Evolutionary conservation across 2,888 invertebrate genomes (phyloP), one percentile per base, ranked within the genome.

Genomic region (Eucera pruinosa): DNA sequence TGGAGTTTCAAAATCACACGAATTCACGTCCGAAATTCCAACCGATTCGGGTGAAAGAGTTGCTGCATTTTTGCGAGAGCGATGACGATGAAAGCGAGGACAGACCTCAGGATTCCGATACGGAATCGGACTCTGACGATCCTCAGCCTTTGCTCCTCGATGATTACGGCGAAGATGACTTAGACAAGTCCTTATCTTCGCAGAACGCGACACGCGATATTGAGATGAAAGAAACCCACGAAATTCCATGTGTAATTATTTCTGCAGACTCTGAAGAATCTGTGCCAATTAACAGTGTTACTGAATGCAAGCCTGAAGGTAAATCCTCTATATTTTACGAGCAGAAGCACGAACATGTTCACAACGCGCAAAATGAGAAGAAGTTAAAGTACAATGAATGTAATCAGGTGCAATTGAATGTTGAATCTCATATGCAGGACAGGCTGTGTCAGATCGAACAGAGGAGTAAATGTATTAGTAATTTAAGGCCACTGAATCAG

Each of bases 41-140:
- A 86, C 91, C 91, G 3, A 77, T 90, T 6, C 82, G 89, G 11
- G 86, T 91, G 5, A 89, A 90, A 71, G 87, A 83, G 2, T 78
- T 90, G 15, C 58, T 90, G 50, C 78, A 85, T 48, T 81, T 78
- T 68, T 88, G 79, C 41, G 85, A 83, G 20, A 86, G 84, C 33
- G 89, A 89, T 27, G 90, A 91, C 57, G 88, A 89, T 61, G 87
- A 89, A 1, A 86, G 80, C 5, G 89, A 87, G 61, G 81, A 88
- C 18, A 83, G 80, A 18, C 2, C 68, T 15, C 50, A 41, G 7
- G 80, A 80, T 64, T 82, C 82, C 30, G 84, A 82, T 20, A 61
- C 69, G 7, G 84, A 89, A 33, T 83, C 76, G 4, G 88, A 88
- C 48, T 69, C 68, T 4, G 88, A 89, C n/a, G 84, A 88, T 7